Evolutionary conservation across 2,888 invertebrate genomes (phyloP), one percentile per base, ranked within the genome.

Genomic region (Eustalomyia histrio): DNA sequence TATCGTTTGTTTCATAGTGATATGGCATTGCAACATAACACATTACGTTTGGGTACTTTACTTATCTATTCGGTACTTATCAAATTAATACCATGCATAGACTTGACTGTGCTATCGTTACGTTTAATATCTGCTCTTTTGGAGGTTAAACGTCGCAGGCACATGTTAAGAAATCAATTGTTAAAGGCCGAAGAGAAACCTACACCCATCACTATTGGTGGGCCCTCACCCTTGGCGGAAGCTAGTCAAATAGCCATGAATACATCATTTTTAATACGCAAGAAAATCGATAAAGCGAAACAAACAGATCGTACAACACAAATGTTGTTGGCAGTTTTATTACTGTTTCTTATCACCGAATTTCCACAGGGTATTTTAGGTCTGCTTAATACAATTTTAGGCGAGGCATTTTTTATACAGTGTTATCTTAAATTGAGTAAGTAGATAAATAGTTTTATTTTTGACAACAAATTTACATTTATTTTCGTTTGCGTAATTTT

Each of bases 1-100:
- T 95, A 95, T 90, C 92, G 93, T 79, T 92, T 96, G 53, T 92
- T 92, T 85, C 92, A 94, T 89, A 95, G 94, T 83, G 93, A 92
- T 69, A 89, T 93, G 75, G 92, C 92, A 0, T 85, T 90, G 75
- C 91, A 92, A 85, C 93, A 94, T 85, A 92, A 92, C 84, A 91
- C 92, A 64, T 91, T 94, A 84, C 92, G 94, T 79, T 93, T 93
- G 73, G 92, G 95, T 79, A 97, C 97, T 87, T 96, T 97, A 91
- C 96, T 96, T 94, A 94, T 97, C 86, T 98, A 98, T 90, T 95
- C 97, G 89, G 96, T 97, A 16, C 94, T 97, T 81, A 95, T 98
- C 84, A 98, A 98, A 91, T 92, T 98, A 68, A 94, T 97, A 81
- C 98, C 98, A 1, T 97, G 98, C 89, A 92, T 96, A 87, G 94